Percentiles rank a stretch among this genome's conserved stretches.
phyloP scores from a whole-genome alignment of 1,140 invertebrate genomes.

The Temnothorax curvispinosus region DNA sequence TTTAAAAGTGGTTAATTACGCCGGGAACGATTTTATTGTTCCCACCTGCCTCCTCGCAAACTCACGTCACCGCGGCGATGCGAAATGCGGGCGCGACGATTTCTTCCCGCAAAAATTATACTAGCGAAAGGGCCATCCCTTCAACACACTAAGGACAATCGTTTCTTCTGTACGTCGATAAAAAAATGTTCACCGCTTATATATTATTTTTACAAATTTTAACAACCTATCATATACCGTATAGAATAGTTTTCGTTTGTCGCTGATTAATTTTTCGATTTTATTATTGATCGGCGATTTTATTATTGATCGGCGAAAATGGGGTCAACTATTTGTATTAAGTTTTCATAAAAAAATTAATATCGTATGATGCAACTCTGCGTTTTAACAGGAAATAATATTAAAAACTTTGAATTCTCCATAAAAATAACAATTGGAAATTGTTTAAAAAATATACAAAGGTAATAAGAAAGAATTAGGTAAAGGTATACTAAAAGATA shows the following conservation, averaged over 20 bases:
- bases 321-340: background rate
- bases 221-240: no score
- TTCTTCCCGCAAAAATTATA: conserved; percentile 26
- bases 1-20: conserved; percentile 66
- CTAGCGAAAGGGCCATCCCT: background rate
- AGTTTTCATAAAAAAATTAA: background rate
- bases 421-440: background rate
- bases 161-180: background rate
- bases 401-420: background rate
- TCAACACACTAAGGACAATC: background rate
- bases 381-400: background rate
- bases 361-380: background rate
- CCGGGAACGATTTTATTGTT: conserved; percentile 32
- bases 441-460: background rate
- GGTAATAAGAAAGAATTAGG: background rate
- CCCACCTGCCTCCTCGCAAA: conserved; percentile 1
- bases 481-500: background rate
- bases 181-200: background rate
- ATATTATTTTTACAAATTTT: background rate
- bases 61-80: background rate
- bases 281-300: background rate
- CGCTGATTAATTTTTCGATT: background rate
- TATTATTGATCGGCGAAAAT: no score
- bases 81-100: conserved; percentile 10
- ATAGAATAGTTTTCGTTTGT: background rate